Conservation (phyloP, 2,113 vertebrate species). For the Oreochromis aureus region DNA sequence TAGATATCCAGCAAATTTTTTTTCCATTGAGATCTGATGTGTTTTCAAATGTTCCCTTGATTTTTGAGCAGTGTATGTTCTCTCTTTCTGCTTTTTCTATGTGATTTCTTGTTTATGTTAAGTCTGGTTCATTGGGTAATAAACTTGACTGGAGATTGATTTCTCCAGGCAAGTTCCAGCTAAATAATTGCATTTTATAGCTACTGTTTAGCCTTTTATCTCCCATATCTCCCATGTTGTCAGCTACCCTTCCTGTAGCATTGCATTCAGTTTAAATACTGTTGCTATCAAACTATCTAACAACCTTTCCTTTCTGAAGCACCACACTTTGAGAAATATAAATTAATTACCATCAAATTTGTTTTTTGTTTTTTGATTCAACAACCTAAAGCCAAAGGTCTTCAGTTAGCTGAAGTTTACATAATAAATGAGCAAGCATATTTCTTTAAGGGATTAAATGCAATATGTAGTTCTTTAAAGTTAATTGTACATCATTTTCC, state of each 20-base stretch:
- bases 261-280: neutral
- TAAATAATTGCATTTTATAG: neutral
- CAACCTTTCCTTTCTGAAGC: neutral
- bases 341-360: neutral
- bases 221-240: too few species aligned
- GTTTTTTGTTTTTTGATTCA: neutral
- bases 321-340: neutral
- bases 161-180: neutral
- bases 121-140: neutral
- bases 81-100: neutral
- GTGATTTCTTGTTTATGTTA: neutral
- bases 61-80: neutral
- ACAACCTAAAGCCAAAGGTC: neutral
- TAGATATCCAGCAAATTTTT: neutral
- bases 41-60: neutral
- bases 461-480: neutral
- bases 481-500: accelerated
- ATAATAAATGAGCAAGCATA: neutral
- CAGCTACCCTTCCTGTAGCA: neutral
- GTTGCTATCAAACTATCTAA: neutral
- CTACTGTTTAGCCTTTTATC: neutral
- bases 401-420: neutral
- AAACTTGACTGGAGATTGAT: neutral
- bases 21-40: neutral
- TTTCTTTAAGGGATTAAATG: neutral